Conservation (phyloP, 2,888 invertebrate genomes). For the Holacanthella duospinosa region DNA sequence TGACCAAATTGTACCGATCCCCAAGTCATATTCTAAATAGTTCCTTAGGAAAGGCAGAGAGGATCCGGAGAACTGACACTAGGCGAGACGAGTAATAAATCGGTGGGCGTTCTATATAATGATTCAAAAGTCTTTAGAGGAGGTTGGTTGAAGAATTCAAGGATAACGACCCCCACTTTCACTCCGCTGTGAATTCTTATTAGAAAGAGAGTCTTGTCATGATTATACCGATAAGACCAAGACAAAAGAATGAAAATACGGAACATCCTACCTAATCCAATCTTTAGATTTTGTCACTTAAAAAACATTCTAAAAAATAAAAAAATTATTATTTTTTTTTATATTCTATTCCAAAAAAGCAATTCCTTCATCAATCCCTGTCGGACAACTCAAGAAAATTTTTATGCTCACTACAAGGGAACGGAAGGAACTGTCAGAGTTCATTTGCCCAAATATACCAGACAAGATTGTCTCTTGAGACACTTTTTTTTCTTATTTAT, state of each 20-base stretch:
- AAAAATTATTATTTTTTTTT: too few species aligned
- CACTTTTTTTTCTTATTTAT: not conserved
- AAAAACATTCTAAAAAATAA: too few species aligned
- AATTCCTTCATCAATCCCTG: not conserved
- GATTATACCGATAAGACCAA: too few species aligned
- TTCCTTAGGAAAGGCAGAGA: not conserved
- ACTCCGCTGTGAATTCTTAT: too few species aligned
- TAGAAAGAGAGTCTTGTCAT: too few species aligned
- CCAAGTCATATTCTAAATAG: not conserved
- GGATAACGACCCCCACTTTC: not conserved
- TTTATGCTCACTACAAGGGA: not conserved
- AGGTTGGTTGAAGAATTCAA: not conserved
- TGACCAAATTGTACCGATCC: not conserved
- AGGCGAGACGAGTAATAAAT: not conserved
- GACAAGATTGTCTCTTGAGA: not conserved
- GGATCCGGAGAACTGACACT: not conserved
- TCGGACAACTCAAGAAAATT: too few species aligned
- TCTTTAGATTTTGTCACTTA: too few species aligned
- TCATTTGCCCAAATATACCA: not conserved
- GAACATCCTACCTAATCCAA: too few species aligned
- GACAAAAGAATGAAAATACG: too few species aligned
- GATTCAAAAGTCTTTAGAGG: not conserved
- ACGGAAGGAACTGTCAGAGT: not conserved
- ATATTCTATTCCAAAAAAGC: not conserved
- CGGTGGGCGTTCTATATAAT: not conserved